Conservation (phyloP, 2,888 invertebrate genomes). For the Phyllotreta striolata region DNA sequence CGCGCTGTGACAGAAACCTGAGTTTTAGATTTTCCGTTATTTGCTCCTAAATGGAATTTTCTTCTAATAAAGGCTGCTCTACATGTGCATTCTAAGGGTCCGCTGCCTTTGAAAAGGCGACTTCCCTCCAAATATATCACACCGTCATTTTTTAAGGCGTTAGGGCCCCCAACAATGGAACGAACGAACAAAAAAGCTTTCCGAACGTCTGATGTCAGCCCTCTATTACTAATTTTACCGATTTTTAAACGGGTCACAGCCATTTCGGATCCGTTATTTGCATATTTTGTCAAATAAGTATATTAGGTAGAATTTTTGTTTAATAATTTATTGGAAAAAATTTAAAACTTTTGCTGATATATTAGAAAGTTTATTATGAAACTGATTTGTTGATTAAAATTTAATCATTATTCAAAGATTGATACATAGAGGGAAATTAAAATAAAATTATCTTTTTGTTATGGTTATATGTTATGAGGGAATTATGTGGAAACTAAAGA, state of each 20-base stretch:
- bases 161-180: slow-evolving; percentile 48
- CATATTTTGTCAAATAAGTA: slow-evolving; percentile 14
- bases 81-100: slow-evolving; percentile 58
- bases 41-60: slow-evolving; percentile 55
- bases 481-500: not conserved
- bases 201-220: slow-evolving; percentile 41
- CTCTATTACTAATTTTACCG: slow-evolving; percentile 47
- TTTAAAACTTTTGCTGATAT: too few species aligned
- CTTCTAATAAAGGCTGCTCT: slow-evolving; percentile 58
- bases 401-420: too few species aligned
- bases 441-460: too few species aligned
- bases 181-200: slow-evolving; percentile 40
- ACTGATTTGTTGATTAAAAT: too few species aligned
- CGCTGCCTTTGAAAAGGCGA: slow-evolving; percentile 53
- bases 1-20: slow-evolving; percentile 47
- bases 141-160: slow-evolving; percentile 48
- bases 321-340: too few species aligned
- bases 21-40: slow-evolving; percentile 54
- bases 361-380: too few species aligned
- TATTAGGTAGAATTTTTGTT: too few species aligned
- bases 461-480: too few species aligned
- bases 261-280: slow-evolving; percentile 38
- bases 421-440: too few species aligned
- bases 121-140: slow-evolving; percentile 55
- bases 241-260: slow-evolving; percentile 47